phyloP scores from a whole-genome alignment of 2,888 invertebrate species.

The Catonia carolina region DNA sequence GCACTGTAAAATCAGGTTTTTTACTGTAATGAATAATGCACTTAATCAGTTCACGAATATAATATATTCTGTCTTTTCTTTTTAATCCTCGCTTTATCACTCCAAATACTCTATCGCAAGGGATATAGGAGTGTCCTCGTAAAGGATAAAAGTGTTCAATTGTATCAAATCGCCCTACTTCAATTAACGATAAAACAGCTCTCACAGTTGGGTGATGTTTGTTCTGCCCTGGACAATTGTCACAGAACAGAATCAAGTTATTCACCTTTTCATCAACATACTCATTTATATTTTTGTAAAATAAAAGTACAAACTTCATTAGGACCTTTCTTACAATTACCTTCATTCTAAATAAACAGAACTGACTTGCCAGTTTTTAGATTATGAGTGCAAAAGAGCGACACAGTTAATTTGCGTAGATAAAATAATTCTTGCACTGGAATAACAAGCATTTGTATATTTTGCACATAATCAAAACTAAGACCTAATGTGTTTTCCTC shows the following conservation, averaged over 20 bases:
- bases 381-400: conserved; percentile 1
- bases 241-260: conserved; percentile 26
- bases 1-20: too few species aligned
- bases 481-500: conserved; percentile 29
- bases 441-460: conserved; percentile 6
- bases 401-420: neutral
- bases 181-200: too few species aligned
- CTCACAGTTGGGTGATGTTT: conserved; percentile 26
- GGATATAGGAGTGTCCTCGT: conserved; percentile 17
- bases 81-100: conserved; percentile 9
- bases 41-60: neutral
- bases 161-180: conserved; percentile 18
- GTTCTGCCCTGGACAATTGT: conserved; percentile 28
- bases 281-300: neutral
- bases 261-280: conserved; percentile 18
- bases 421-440: conserved; percentile 1
- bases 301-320: too few species aligned
- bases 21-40: conserved; percentile 15
- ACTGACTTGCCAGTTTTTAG: conserved; percentile 8
- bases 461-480: conserved; percentile 26
- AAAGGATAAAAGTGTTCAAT: conserved; percentile 12
- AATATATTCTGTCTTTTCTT: conserved; percentile 16
- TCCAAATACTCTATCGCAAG: too few species aligned
- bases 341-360: neutral
- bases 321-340: neutral